phyloP scores from a whole-genome alignment of 35 echinoderm and acorn worm genomes.

The Chiridota heheva region DNA sequence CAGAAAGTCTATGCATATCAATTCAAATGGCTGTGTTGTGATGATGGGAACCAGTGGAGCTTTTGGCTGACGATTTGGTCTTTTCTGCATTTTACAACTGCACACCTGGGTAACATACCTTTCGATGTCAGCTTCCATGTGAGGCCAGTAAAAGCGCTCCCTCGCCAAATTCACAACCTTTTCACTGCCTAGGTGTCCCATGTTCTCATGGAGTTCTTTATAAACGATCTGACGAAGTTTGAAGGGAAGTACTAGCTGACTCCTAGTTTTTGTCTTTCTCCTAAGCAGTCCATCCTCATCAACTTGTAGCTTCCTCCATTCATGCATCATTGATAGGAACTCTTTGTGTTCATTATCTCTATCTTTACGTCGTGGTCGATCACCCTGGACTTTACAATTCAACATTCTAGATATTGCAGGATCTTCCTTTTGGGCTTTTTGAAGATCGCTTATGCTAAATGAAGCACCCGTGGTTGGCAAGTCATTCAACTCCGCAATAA shows the following conservation, averaged over 20 bases:
- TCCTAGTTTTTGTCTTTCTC: too few relatives aligned
- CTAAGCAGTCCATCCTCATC: too few relatives aligned
- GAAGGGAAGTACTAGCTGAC: not conserved
- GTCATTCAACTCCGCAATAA: too few relatives aligned
- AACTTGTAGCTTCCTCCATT: too few relatives aligned
- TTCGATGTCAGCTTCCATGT: constrained; percentile 45
- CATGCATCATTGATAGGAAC: too few relatives aligned
- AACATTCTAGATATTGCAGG: too few relatives aligned
- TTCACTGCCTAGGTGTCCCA: constrained; percentile 45
- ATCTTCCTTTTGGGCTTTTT: too few relatives aligned
- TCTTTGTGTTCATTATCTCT: too few relatives aligned
- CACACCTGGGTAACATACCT: constrained; percentile 16
- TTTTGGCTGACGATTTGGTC: not conserved
- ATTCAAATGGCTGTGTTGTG: constrained; percentile 49
- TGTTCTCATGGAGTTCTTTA: constrained; percentile 47
- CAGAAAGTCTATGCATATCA: constrained; percentile 52
- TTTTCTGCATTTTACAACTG: constrained; percentile 35
- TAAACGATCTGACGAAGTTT: not conserved
- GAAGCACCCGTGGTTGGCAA: too few relatives aligned
- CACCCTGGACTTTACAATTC: too few relatives aligned
- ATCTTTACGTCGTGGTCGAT: too few relatives aligned
- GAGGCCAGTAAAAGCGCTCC: constrained; percentile 62
- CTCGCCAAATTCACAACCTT: constrained; percentile 49
- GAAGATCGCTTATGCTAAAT: too few relatives aligned
- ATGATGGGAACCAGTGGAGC: constrained; percentile 33